These are phyloP conservation scores for Rattus rattus DNA, from an alignment of 2,113 vertebrate genomes.

Conservation along the genomic window DNA sequence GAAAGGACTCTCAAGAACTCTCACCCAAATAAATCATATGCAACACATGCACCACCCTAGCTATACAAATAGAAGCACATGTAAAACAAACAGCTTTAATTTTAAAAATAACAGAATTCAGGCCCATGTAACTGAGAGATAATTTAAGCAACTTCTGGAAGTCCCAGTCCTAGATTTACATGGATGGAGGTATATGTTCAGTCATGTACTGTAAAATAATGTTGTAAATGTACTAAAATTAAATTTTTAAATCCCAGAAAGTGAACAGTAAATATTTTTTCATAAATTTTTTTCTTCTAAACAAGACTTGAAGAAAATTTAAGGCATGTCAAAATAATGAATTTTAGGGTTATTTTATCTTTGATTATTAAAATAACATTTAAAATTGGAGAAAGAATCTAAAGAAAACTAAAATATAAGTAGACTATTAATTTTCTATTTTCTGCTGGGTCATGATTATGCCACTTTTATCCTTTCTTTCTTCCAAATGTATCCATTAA, in stretches of 20 bases:
- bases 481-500: not conserved
- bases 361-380: not conserved
- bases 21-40: not conserved
- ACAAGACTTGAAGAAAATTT: not conserved
- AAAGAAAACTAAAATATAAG: not conserved
- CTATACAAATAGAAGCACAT: not conserved
- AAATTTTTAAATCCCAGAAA: not conserved
- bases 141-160: not conserved
- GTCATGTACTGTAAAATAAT: not conserved
- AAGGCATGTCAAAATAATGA: not conserved
- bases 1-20: not conserved
- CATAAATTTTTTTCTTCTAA: not conserved
- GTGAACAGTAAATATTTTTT: not conserved
- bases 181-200: not conserved
- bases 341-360: not conserved
- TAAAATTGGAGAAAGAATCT: slow-evolving; percentile 16
- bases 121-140: not conserved
- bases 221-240: not conserved
- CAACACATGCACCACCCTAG: not conserved
- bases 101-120: not conserved
- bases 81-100: not conserved
- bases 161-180: not conserved
- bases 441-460: not conserved
- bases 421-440: not conserved
- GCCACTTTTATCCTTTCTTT: not conserved